These are phyloP conservation scores for Meloidogyne floridensis DNA, from an alignment of 1,140 invertebrate genomes.

Conservation along the genomic window DNA sequence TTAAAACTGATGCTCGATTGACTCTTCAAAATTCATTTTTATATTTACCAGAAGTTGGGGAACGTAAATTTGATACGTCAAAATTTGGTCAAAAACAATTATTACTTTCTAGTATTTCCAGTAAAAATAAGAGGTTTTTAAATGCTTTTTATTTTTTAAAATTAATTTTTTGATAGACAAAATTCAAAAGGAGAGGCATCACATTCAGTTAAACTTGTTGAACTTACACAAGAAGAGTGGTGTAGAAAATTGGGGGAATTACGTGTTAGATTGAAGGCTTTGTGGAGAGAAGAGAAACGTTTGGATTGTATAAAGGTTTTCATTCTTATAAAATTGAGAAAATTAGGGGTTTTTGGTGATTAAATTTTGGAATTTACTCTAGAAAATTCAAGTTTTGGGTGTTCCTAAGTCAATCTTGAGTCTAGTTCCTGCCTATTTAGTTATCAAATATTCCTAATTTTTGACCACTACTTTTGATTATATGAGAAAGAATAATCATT, in stretches of 20 bases:
- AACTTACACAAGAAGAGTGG: constrained; percentile 44
- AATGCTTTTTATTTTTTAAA: not conserved
- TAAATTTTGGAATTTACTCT: too few relatives aligned
- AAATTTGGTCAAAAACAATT: not conserved
- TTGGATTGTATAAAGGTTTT: constrained; percentile 48
- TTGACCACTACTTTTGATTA: not conserved
- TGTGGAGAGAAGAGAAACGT: constrained; percentile 45
- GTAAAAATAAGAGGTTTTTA: not conserved
- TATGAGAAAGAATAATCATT: too few relatives aligned
- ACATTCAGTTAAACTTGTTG: constrained; percentile 26
- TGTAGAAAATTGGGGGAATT: constrained; percentile 40
- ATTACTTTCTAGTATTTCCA: not conserved
- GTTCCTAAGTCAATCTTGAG: too few relatives aligned
- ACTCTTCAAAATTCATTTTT: not conserved
- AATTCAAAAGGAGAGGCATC: not conserved
- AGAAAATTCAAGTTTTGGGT: too few relatives aligned
- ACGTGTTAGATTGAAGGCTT: constrained; percentile 17
- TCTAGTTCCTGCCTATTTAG: too few relatives aligned
- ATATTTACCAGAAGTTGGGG: not conserved
- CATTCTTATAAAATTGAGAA: constrained; percentile 6
- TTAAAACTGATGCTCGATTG: not conserved
- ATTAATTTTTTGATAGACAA: not conserved
- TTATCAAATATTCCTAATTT: too few relatives aligned
- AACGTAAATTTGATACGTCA: not conserved
- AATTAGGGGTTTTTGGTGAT: too few relatives aligned